Percentiles rank a stretch among this genome's conserved stretches.
These are phyloP conservation scores for Hippasteria phrygiana DNA, from an alignment of 53 echinoderm and acorn worm genomes.

Conservation along the genomic window DNA sequence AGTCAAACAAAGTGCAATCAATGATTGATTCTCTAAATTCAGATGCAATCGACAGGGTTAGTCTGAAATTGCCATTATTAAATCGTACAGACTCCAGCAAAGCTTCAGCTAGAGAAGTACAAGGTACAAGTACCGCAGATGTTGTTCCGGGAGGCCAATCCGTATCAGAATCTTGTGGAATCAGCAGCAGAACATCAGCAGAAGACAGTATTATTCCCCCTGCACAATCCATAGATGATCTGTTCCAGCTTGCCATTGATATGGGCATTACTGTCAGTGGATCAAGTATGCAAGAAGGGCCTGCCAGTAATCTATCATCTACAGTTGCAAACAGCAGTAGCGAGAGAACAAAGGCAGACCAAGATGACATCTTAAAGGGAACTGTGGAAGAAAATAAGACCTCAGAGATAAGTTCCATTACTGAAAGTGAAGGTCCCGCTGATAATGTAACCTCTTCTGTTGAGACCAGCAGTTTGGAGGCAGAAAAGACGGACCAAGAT, in stretches of 20 bases:
- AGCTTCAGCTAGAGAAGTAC: not conserved
- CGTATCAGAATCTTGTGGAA: not conserved
- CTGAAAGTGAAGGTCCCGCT: not conserved
- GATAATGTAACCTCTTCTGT: not conserved
- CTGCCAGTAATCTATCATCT: not conserved
- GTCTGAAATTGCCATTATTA: not conserved
- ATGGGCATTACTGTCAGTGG: conserved; percentile 24
- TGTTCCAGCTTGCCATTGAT: conserved; percentile 28
- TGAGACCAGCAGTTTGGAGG: not conserved
- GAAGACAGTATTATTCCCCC: too few species aligned
- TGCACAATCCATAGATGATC: conserved; percentile 6
- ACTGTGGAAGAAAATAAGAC: not conserved
- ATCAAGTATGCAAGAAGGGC: not conserved
- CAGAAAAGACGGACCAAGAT: not conserved
- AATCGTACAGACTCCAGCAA: not conserved
- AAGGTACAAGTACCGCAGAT: not conserved
- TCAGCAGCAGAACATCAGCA: not conserved
- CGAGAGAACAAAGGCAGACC: not conserved
- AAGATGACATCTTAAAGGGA: not conserved
- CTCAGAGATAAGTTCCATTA: not conserved
- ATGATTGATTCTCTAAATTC: not conserved
- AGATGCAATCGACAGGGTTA: not conserved
- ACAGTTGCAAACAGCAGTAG: not conserved
- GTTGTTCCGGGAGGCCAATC: not conserved
- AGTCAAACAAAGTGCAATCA: not conserved